A percentile compares a stretch with the other conserved stretches of the same genome.
Evolutionary conservation across 1,140 invertebrate species (phyloP).

Genomic region (Cyrtorhinus lividipennis): DNA sequence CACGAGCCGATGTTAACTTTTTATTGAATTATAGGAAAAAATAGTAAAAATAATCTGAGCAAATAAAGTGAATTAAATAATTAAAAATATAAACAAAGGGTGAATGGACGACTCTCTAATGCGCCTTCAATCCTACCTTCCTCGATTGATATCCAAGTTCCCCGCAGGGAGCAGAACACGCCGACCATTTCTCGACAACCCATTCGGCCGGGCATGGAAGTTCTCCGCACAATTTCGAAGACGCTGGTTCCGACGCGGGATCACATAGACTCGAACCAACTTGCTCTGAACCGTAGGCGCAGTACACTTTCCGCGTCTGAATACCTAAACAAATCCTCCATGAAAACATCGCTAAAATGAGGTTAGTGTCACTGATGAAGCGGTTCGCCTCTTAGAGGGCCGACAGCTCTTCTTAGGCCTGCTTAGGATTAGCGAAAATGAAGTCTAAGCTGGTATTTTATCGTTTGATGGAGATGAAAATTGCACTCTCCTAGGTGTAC

Average conservation of each 20-base stretch:
- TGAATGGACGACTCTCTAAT: no score
- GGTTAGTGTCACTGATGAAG: neutral
- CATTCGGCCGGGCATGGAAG: slow-evolving; percentile 72
- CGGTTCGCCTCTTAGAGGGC: no score
- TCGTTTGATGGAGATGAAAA: no score
- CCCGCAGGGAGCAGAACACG: slow-evolving; percentile 71
- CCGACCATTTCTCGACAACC: slow-evolving; percentile 62
- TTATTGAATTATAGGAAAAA: no score
- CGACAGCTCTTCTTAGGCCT: no score
- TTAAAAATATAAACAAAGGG: no score
- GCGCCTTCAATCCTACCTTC: slow-evolving; percentile 30
- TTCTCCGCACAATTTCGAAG: slow-evolving; percentile 53
- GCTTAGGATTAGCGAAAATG: no score
- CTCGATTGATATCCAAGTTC: slow-evolving; percentile 51
- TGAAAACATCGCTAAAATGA: neutral
- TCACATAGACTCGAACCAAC: slow-evolving; percentile 69
- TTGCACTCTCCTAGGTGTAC: no score
- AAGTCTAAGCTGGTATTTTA: no score
- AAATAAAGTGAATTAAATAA: no score
- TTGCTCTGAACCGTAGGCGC: slow-evolving; percentile 44
- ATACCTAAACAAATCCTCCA: slow-evolving; percentile 37
- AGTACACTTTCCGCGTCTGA: slow-evolving; percentile 56
- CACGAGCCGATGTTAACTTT: no score
- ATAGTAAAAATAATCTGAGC: no score
- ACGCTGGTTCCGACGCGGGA: slow-evolving; percentile 44